phyloP scores from a whole-genome alignment of 2,113 vertebrate species.

The Syrrhaptes paradoxus region DNA sequence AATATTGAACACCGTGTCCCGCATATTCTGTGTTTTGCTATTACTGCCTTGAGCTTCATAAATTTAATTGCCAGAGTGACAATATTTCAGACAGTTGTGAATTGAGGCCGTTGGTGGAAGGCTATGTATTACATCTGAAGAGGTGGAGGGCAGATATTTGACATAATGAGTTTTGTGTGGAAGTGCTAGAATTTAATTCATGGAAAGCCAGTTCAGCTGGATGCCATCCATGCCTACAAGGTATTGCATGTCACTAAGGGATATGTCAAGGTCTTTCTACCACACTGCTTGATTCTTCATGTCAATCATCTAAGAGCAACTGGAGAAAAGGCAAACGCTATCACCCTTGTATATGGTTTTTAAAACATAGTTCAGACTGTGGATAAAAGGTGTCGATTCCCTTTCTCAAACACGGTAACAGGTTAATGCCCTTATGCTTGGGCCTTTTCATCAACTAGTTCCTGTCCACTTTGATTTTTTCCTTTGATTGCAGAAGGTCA shows the following conservation, averaged over 20 bases:
- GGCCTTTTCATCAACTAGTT: neutral
- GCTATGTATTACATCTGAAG: neutral
- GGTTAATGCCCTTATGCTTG: neutral
- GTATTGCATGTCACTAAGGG: neutral
- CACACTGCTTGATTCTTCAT: neutral
- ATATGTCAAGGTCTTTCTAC: neutral
- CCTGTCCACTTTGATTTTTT: neutral
- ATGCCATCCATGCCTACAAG: neutral
- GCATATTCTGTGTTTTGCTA: neutral
- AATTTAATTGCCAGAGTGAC: neutral
- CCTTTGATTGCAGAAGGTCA: neutral
- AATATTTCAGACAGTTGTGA: constrained; percentile 2
- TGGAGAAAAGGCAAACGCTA: neutral
- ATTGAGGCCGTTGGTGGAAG: neutral
- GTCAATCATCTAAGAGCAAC: neutral
- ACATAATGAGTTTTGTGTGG: neutral
- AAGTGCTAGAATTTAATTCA: neutral
- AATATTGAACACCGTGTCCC: neutral
- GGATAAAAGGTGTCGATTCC: neutral
- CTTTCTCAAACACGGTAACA: neutral
- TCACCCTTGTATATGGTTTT: neutral
- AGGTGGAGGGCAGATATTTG: neutral
- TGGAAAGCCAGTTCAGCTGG: neutral
- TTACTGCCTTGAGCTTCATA: neutral
- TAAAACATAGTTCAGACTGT: neutral